Base-by-base conservation (phyloP, 2,113 vertebrate genomes). In the Pluvialis apricaria region DNA sequence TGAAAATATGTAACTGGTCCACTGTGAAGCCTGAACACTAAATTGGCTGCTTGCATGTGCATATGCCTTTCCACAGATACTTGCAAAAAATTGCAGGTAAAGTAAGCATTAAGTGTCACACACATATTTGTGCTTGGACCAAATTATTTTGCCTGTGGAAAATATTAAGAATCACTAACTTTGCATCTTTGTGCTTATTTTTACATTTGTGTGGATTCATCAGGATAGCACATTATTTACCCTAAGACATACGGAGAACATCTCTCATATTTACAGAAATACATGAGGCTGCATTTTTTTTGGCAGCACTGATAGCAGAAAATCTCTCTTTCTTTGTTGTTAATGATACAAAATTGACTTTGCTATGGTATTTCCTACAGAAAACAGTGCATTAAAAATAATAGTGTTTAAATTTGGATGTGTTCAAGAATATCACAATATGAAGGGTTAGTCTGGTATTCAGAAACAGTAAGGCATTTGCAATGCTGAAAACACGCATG, bases 301-400 rank as follows among this genome's bases (percentile, higher is more conserved):
- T 97, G 69, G 72, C 94, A 96, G 69, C 4, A 1, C 69, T 54
- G 79, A 87, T 84, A 94, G 82, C 69, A 94, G 85, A 97, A 94
- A 90, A 96, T 71, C 57, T 88, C 34, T 82, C 54, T 78, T 78
- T 84, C 75, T 73, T 71, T 92, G n/a, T 89, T 92, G 73, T 90
- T 92, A 92, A 94, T 73, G 66, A 82, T 86, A 87, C 60, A 93
- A 95, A 97, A 96, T 92, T 0, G 3, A 88, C 87, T 96, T 92
- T 95, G 51, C 57, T 72, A 1, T 40, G 49, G 57, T 77, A 90
- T 95, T 96, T 94, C 87, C 87, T 61, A 47, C 25, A 96, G 97
- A 95, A 96, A 93, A 75, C 58, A 82, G 31, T 58, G 44, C 82
- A 92, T 95, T 97, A 95, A 91, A 94, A 95, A 93, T 90, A 95